Percentiles rank a stretch among this genome's conserved stretches.
Evolutionary conservation across 2,888 invertebrate genomes (phyloP).

Genomic region (Alentia gelatinosa): DNA sequence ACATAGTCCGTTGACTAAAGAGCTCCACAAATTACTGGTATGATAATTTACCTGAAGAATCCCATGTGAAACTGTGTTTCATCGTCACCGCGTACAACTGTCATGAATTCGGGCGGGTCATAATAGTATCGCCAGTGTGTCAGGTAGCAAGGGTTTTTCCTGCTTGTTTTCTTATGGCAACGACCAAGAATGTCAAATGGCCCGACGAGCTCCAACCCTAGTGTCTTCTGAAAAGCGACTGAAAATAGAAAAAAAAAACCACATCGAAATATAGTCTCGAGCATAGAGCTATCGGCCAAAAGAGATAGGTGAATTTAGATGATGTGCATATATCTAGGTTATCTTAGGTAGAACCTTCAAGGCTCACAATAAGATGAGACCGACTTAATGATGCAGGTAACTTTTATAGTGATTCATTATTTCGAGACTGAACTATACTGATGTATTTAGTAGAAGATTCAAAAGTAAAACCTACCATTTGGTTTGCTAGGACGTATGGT

Average conservation of each 20-base stretch:
- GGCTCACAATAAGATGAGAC: too few species aligned
- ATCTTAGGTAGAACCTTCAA: too few species aligned
- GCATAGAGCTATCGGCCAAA: too few species aligned
- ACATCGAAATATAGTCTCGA: neutral
- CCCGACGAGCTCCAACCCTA: conserved; percentile 89
- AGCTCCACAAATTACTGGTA: too few species aligned
- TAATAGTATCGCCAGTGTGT: conserved; percentile 94
- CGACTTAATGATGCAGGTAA: too few species aligned
- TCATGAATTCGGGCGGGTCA: conserved; percentile 96
- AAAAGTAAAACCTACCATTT: conserved; percentile 76
- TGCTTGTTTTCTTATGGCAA: conserved; percentile 72
- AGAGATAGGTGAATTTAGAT: too few species aligned
- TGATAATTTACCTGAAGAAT: conserved; percentile 87
- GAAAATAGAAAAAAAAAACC: conserved; percentile 67
- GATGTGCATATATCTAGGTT: too few species aligned
- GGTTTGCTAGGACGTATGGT: conserved; percentile 83
- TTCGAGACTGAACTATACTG: too few species aligned
- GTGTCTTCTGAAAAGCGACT: conserved; percentile 84
- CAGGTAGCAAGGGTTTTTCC: conserved; percentile 84
- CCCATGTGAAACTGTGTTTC: conserved; percentile 91
- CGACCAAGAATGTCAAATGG: conserved; percentile 90
- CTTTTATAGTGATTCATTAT: too few species aligned
- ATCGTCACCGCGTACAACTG: conserved; percentile 82
- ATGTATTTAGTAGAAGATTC: too few species aligned
- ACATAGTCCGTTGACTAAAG: neutral